Evolutionary conservation across 2,113 vertebrate genomes (phyloP).

Genomic region (Galbula dea): DNA sequence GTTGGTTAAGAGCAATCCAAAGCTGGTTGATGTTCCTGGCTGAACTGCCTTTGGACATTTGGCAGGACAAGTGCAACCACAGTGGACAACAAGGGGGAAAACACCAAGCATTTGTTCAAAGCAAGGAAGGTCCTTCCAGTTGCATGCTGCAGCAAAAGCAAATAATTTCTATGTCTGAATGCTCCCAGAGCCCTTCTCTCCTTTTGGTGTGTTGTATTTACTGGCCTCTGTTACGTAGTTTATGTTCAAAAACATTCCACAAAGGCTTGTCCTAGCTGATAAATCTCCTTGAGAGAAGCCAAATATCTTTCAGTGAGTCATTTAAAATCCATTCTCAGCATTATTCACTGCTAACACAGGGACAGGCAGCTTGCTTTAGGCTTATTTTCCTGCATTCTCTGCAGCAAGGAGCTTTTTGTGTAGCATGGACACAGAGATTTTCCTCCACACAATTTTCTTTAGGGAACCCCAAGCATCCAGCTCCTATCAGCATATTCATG

Average conservation of each 20-base stretch:
- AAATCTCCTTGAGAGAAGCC: constrained; percentile 35
- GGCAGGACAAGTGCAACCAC: neutral
- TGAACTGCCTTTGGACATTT: neutral
- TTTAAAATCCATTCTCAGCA: neutral
- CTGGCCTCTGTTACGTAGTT: constrained; percentile 7
- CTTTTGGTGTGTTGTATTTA: constrained; percentile 15
- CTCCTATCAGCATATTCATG: neutral
- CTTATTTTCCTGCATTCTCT: neutral
- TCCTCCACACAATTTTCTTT: neutral
- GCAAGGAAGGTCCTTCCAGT: constrained; percentile 3
- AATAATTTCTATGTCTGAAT: constrained; percentile 9
- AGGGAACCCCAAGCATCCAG: neutral
- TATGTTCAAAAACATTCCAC: constrained; percentile 6
- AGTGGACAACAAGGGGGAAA: neutral
- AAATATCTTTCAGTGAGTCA: constrained; percentile 9
- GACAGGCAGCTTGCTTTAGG: neutral
- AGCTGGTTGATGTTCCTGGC: neutral
- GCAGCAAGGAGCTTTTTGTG: neutral
- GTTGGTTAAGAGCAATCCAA: neutral
- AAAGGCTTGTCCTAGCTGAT: constrained; percentile 8
- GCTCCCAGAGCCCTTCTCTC: constrained; percentile 11
- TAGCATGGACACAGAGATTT: neutral
- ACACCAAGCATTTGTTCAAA: constrained; percentile 17
- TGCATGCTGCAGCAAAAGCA: neutral
- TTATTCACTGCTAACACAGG: neutral